Conservation (phyloP, 2,888 invertebrate genomes). For the Rotaria sp. region DNA sequence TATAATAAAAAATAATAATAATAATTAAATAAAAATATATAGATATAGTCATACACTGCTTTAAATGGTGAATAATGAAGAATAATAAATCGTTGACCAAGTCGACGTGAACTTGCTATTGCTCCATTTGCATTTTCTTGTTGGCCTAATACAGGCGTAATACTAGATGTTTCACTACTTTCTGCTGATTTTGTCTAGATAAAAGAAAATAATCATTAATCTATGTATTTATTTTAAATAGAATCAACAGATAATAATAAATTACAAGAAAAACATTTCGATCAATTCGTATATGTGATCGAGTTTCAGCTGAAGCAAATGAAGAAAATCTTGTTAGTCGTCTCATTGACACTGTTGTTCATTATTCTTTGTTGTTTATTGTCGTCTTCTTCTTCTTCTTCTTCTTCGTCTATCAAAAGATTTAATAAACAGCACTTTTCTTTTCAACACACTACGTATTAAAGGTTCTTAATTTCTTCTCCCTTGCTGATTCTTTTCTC, state of each 20-base stretch:
- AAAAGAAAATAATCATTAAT: too few species aligned
- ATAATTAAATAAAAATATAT: background rate
- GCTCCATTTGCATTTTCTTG: background rate
- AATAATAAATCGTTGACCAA: conserved; percentile 51
- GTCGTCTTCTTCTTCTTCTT: too few species aligned
- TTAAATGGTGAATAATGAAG: conserved; percentile 56
- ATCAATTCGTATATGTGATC: background rate
- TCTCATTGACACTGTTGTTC: background rate
- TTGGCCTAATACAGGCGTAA: background rate
- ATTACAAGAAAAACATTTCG: background rate
- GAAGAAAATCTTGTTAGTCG: background rate
- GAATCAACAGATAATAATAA: too few species aligned
- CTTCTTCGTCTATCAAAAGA: background rate
- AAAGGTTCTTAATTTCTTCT: too few species aligned
- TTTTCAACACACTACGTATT: background rate
- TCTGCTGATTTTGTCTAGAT: background rate
- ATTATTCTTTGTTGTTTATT: too few species aligned
- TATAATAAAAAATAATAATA: background rate
- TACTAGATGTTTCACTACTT: conserved; percentile 7
- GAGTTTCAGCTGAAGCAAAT: background rate
- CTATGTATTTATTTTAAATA: too few species aligned
- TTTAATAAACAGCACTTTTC: background rate
- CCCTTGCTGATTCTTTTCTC: too few species aligned
- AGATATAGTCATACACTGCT: conserved; percentile 45
- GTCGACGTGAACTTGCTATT: background rate